Evolutionary conservation across 2,888 invertebrate species (phyloP).

Genomic region (Tetramorium bicarinatum): DNA sequence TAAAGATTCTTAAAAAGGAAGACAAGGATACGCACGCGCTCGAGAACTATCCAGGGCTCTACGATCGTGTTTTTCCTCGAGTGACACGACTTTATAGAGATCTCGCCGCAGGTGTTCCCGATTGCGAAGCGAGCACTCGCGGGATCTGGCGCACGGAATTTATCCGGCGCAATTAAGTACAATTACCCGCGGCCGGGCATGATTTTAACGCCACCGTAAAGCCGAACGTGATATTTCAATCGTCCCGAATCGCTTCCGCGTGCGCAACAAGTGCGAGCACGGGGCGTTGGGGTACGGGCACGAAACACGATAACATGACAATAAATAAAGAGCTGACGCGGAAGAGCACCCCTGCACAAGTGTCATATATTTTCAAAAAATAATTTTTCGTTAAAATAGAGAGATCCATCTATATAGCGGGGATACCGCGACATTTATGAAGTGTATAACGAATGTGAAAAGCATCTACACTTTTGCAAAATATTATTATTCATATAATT

Average conservation of each 20-base stretch:
- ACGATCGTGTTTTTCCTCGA: constrained; percentile 63
- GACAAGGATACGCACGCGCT: constrained; percentile 54
- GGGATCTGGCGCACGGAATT: constrained; percentile 50
- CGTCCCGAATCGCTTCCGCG: constrained; percentile 39
- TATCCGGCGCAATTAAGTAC: constrained; percentile 49
- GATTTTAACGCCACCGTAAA: constrained; percentile 50
- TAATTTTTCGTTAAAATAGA: constrained; percentile 21
- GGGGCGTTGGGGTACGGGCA: neutral
- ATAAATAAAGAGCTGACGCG: constrained; percentile 31
- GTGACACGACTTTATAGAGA: constrained; percentile 59
- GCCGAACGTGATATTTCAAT: constrained; percentile 49
- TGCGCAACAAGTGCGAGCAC: constrained; percentile 51
- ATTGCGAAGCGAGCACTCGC: constrained; percentile 19
- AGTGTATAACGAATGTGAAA: neutral
- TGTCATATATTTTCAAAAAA: constrained; percentile 8
- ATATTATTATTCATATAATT: neutral
- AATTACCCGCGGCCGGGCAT: constrained; percentile 38
- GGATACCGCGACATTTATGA: neutral
- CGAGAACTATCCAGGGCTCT: constrained; percentile 32
- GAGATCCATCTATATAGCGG: neutral
- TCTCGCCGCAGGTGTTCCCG: constrained; percentile 66
- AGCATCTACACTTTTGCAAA: neutral
- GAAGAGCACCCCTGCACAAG: neutral
- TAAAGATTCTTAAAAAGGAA: constrained; percentile 60
- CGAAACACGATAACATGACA: constrained; percentile 12